Conservation (phyloP, 2,888 invertebrate genomes). For the Eucera pruinosa region DNA sequence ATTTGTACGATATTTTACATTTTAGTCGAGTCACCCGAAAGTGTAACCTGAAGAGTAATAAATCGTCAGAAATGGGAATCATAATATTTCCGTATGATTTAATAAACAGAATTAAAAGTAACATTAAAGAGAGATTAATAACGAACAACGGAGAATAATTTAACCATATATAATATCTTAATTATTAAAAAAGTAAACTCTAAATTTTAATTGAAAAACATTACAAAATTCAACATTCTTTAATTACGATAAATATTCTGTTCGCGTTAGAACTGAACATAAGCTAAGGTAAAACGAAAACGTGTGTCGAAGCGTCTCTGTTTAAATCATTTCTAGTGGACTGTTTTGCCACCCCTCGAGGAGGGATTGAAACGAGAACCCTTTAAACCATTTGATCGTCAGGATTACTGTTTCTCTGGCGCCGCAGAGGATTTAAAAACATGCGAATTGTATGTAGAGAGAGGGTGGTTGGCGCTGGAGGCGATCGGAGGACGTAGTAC, state of each 20-base stretch:
- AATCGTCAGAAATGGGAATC: not conserved
- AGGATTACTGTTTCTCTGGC: conserved; percentile 10
- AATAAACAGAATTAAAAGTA: too few relatives aligned
- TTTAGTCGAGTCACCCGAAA: too few relatives aligned
- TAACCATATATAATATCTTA: too few relatives aligned
- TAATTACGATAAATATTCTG: too few relatives aligned
- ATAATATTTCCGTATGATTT: too few relatives aligned
- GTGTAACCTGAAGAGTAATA: not conserved
- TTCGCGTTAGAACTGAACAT: too few relatives aligned
- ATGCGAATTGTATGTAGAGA: not conserved
- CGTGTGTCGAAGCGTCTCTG: not conserved
- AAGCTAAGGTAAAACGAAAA: too few relatives aligned
- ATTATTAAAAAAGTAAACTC: too few relatives aligned
- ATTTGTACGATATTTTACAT: not conserved
- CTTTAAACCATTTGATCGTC: conserved; percentile 16
- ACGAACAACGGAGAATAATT: too few relatives aligned
- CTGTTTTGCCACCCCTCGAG: not conserved
- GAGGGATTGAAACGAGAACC: not conserved
- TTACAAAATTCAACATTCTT: too few relatives aligned
- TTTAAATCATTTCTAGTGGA: not conserved
- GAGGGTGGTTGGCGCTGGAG: not conserved
- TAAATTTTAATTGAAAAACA: too few relatives aligned
- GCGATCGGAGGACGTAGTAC: not conserved
- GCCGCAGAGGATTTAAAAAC: conserved; percentile 16
- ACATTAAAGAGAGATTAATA: too few relatives aligned